phyloP scores from a whole-genome alignment of 2,888 invertebrate genomes.

The Melanostoma scalare region DNA sequence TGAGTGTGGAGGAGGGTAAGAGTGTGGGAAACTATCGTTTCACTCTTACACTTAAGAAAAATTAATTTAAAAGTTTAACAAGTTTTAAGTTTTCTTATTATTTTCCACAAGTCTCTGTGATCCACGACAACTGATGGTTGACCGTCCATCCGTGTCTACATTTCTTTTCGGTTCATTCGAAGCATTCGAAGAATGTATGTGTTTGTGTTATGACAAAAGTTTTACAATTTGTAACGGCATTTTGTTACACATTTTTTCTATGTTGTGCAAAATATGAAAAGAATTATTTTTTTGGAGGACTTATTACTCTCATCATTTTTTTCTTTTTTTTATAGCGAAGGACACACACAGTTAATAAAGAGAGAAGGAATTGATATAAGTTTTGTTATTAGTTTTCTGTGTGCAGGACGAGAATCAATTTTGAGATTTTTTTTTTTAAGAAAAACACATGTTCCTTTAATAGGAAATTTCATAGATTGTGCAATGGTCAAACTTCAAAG shows the following conservation, averaged over 20 bases:
- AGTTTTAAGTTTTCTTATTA: slow-evolving; percentile 68
- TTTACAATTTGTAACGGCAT: slow-evolving; percentile 67
- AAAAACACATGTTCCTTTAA: slow-evolving; percentile 19
- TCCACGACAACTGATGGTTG: not conserved
- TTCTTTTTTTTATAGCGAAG: not conserved
- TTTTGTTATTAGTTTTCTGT: slow-evolving; percentile 63
- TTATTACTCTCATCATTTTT: slow-evolving; percentile 46
- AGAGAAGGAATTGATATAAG: slow-evolving; percentile 37
- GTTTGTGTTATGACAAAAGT: slow-evolving; percentile 62
- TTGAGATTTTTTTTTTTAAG: not conserved
- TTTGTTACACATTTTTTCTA: slow-evolving; percentile 55
- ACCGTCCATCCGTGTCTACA: slow-evolving; percentile 1
- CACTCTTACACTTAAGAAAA: slow-evolving; percentile 49
- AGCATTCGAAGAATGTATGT: slow-evolving; percentile 2
- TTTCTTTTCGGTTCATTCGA: not conserved
- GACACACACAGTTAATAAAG: not conserved
- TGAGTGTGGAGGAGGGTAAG: not conserved
- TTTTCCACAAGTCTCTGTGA: slow-evolving; percentile 22
- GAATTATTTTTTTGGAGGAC: slow-evolving; percentile 20
- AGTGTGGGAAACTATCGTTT: slow-evolving; percentile 28
- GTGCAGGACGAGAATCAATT: not conserved
- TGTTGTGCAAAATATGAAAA: slow-evolving; percentile 34
- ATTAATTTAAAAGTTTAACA: slow-evolving; percentile 73
- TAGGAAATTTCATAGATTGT: not conserved
- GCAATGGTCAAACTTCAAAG: too few species aligned